Percentiles rank a stretch among this genome's conserved stretches.
Conservation (phyloP, 2,797 vertebrate genomes). For the Acanthis flammea region DNA sequence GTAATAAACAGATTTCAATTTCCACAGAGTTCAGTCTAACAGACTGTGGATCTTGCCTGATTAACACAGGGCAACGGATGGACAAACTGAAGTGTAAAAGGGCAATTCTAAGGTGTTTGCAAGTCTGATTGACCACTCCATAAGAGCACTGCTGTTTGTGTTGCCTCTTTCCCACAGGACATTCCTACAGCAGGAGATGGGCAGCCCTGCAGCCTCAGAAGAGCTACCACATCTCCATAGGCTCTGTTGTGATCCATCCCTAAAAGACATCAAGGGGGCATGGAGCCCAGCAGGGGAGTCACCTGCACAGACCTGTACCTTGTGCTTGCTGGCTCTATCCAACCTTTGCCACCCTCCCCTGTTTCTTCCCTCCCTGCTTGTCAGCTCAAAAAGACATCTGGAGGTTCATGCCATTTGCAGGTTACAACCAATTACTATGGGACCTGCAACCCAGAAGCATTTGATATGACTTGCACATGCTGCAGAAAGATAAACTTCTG, state of each 20-base stretch:
- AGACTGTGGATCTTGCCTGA: not conserved
- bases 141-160: not conserved
- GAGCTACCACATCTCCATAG: rapidly evolving
- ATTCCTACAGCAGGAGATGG: not conserved
- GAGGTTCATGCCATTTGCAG: not conserved
- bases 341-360: not conserved
- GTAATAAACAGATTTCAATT: not conserved
- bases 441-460: not conserved
- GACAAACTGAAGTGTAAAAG: not conserved
- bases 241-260: not conserved
- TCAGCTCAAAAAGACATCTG: not conserved
- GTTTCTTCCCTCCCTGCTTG: not conserved
- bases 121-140: not conserved
- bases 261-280: not conserved
- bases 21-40: not conserved
- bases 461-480: not conserved
- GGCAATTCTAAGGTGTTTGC: not conserved
- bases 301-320: not conserved
- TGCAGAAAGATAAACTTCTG: not conserved
- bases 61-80: not conserved
- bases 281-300: not conserved
- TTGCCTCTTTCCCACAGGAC: not conserved
- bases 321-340: not conserved
- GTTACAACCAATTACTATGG: not conserved
- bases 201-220: not conserved